Percentiles rank a stretch among this genome's conserved stretches.
Evolutionary conservation across 2,888 invertebrate species (phyloP).

Genomic region (Pogonocherus hispidulus): DNA sequence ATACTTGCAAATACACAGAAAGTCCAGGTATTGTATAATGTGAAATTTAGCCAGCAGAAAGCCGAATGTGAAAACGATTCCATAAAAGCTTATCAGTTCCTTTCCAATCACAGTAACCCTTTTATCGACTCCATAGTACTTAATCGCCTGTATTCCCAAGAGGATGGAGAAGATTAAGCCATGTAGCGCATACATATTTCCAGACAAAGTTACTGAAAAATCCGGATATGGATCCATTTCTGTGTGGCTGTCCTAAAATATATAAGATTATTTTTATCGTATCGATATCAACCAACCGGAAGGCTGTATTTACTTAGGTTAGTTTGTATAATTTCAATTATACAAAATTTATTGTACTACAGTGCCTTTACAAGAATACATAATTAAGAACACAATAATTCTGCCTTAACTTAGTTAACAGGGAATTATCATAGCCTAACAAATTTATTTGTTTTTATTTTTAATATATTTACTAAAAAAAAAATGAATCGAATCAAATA

Average conservation of each 20-base stretch:
- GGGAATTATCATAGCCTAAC: too few species aligned
- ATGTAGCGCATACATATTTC: conserved; percentile 22
- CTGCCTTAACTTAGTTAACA: too few species aligned
- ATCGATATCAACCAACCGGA: too few species aligned
- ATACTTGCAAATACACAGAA: conserved; percentile 92
- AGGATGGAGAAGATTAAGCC: conserved; percentile 18
- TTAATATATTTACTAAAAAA: too few species aligned
- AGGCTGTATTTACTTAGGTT: neutral
- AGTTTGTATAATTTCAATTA: neutral
- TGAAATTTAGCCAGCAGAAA: conserved; percentile 73
- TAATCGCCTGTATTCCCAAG: conserved; percentile 13
- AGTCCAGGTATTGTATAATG: conserved; percentile 86
- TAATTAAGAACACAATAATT: too few species aligned
- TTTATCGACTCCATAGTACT: conserved; percentile 24
- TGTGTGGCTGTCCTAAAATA: conserved; percentile 9
- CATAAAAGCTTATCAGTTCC: conserved; percentile 24
- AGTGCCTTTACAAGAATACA: too few species aligned
- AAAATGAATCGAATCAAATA: too few species aligned
- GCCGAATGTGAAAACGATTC: conserved; percentile 10
- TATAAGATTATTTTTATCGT: neutral
- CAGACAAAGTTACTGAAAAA: conserved; percentile 10
- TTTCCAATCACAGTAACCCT: conserved; percentile 16
- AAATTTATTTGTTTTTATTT: too few species aligned
- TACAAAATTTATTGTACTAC: too few species aligned
- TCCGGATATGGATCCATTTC: conserved; percentile 8